Percentiles rank a stretch among this genome's conserved stretches.
phyloP scores from a whole-genome alignment of 2,797 vertebrate genomes.

The Chelidonichthys spinosus region DNA sequence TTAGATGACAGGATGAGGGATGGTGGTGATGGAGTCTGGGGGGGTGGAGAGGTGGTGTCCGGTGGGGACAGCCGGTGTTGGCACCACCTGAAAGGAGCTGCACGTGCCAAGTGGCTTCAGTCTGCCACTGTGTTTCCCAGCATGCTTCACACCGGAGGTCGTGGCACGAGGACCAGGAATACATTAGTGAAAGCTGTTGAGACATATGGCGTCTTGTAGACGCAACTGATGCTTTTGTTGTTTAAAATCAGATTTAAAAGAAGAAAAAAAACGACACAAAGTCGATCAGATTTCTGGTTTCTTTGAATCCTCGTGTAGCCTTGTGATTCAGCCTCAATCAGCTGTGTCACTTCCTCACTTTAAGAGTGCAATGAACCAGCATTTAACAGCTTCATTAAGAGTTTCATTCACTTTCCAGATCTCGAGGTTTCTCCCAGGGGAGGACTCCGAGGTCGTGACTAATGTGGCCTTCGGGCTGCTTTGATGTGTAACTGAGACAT shows the following conservation, averaged over 20 bases:
- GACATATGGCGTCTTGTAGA: constrained; percentile 64
- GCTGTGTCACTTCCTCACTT: neutral
- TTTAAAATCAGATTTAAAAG: too few species aligned
- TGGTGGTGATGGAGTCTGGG: neutral
- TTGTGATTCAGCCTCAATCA: neutral
- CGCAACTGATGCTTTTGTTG: constrained; percentile 45
- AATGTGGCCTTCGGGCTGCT: constrained; percentile 39
- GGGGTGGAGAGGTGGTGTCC: constrained; percentile 33
- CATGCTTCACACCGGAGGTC: constrained; percentile 60
- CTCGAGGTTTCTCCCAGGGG: constrained; percentile 12
- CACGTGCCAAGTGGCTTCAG: constrained; percentile 79
- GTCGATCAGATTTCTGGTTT: neutral
- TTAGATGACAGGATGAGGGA: constrained; percentile 6
- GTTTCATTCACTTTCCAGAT: constrained; percentile 27
- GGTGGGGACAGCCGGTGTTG: constrained; percentile 65
- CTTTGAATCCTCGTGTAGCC: neutral
- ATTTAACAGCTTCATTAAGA: neutral
- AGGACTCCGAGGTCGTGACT: constrained; percentile 44
- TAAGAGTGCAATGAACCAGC: constrained; percentile 10
- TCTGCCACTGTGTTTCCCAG: constrained; percentile 71
- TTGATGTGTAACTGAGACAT: constrained; percentile 63
- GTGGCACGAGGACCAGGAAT: constrained; percentile 53
- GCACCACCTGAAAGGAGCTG: constrained; percentile 76
- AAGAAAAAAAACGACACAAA: too few species aligned
- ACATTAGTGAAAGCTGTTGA: constrained; percentile 70